These are phyloP conservation scores for Leptopilina myrica DNA, from an alignment of 2,888 invertebrate genomes.

Conservation along the genomic window DNA sequence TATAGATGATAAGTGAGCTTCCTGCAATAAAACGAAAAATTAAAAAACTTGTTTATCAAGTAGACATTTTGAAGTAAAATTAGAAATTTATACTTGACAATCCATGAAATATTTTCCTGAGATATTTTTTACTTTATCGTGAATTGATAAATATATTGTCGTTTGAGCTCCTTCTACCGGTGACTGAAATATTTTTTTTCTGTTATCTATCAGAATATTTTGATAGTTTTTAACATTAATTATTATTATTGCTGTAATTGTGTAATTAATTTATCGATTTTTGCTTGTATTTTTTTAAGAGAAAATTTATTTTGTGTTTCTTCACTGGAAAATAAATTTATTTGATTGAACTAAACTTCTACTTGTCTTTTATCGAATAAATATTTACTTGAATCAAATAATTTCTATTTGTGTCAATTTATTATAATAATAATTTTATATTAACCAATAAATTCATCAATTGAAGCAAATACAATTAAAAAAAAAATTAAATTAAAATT, in stretches of 20 bases:
- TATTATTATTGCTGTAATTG: slow-evolving; percentile 72
- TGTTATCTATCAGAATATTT: slow-evolving; percentile 85
- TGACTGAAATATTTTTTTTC: slow-evolving; percentile 85
- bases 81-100: slow-evolving; percentile 79
- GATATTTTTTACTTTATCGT: slow-evolving; percentile 83
- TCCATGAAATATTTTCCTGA: slow-evolving; percentile 91
- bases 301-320: no score
- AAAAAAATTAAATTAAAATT: no score
- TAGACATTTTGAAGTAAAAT: not conserved
- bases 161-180: slow-evolving; percentile 90
- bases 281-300: no score
- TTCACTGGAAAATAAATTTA: no score
- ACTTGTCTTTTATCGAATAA: no score
- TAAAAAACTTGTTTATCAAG: not conserved
- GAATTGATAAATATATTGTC: slow-evolving; percentile 85
- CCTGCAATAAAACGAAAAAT: slow-evolving; percentile 69
- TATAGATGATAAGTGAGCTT: slow-evolving; percentile 80
- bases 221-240: slow-evolving; percentile 88
- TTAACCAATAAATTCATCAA: no score
- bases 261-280: no score
- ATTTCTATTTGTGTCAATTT: no score
- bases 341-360: no score
- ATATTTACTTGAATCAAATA: no score
- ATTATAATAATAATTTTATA: no score
- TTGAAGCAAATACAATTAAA: no score